phyloP scores from a whole-genome alignment of 2,888 invertebrate genomes.

The Euplagia quadripunctaria region DNA sequence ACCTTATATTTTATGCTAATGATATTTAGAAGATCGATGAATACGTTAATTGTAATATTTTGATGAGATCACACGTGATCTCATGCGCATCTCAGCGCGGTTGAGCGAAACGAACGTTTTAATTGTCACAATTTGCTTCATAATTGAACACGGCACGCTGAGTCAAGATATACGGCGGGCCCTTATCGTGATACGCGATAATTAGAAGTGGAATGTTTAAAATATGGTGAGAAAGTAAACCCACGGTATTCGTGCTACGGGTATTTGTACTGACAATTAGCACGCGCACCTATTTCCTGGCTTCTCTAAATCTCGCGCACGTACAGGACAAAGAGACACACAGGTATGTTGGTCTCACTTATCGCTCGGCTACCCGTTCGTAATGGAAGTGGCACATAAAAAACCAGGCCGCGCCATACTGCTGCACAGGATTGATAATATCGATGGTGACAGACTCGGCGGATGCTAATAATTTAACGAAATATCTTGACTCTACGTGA shows the following conservation, averaged over 20 bases:
- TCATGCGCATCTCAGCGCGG: constrained; percentile 63
- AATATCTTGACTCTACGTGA: constrained; percentile 55
- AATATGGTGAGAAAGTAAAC: constrained; percentile 63
- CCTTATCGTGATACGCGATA: constrained; percentile 44
- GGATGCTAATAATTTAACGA: constrained; percentile 61
- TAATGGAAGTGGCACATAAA: constrained; percentile 65
- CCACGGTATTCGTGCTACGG: constrained; percentile 50
- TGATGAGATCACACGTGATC: constrained; percentile 78
- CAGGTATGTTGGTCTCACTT: constrained; percentile 48
- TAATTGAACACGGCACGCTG: constrained; percentile 58
- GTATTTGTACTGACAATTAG: constrained; percentile 70
- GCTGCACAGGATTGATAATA: constrained; percentile 60
- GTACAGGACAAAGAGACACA: constrained; percentile 58
- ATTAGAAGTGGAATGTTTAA: constrained; percentile 59
- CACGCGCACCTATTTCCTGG: constrained; percentile 71
- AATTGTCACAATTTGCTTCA: constrained; percentile 72
- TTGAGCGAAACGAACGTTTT: constrained; percentile 66
- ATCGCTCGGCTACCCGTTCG: constrained; percentile 67
- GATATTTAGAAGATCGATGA: constrained; percentile 35
- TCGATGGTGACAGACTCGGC: constrained; percentile 49
- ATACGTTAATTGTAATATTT: constrained; percentile 58
- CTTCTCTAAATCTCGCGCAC: constrained; percentile 61
- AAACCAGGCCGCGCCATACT: constrained; percentile 66
- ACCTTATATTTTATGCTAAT: constrained; percentile 41
- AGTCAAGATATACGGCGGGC: constrained; percentile 22